Base-by-base conservation (phyloP, 2,113 vertebrate genomes). In the Nothobranchius kuhntae region DNA sequence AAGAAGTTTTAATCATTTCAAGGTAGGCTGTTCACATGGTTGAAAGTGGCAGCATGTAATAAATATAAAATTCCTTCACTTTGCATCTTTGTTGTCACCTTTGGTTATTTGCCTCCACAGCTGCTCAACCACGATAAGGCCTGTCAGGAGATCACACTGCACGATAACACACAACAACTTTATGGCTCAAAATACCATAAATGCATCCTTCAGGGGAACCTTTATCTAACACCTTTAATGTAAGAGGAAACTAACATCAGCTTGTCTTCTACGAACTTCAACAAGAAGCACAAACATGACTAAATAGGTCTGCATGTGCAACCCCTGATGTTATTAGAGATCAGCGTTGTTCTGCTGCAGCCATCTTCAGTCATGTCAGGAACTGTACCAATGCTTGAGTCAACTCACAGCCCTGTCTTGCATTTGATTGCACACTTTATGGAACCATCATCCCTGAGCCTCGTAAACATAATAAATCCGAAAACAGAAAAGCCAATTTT, bases 381-480 rank as follows among this genome's bases (percentile, higher is more conserved):
- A 48, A 68, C 68, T 67, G 52, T 53, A 9, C 61, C 51, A 24
- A 21, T 65, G 78, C 62, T 72, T 68, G 30, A 72, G 61, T 73
- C 71, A 75, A 73, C 70, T 65, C 58, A 26, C 42, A 68, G 48
- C 52, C 64, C 52, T 61, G 60, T 47, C 44, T 75, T 44, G 3
- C 61, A 48, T 64, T 84, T 82, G 73, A 85, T 81, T 77, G 71
- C 66, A 53, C 75, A 61, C 30, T 86, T 84, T 80, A 87, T 76
- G 68, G 68, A 77, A 64, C 75, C 68, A 77, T 83, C 79, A 77
- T 72, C 68, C 42, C 71, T 80, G 65, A 60, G 57, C 52, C 78
- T 51, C 61, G 56, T 74, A 77, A 80, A 87, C 77, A 69, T 59
- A 78, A 86, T 81, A 84, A 87, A 85, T 78, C 72, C 62, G 64